phyloP scores from a whole-genome alignment of 2,888 invertebrate genomes.

The Drepanosiphum platanoidis region DNA sequence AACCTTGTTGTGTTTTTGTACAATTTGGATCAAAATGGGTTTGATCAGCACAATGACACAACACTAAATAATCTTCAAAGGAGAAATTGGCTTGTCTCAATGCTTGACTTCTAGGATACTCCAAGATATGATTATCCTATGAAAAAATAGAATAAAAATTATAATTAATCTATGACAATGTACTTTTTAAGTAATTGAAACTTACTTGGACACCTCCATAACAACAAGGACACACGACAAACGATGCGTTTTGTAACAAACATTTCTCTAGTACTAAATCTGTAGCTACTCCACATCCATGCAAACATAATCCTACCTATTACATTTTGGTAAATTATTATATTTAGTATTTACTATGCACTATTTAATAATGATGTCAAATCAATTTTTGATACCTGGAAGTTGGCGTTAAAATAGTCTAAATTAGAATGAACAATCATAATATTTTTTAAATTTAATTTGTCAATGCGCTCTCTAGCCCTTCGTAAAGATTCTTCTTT shows the following conservation, averaged over 20 bases:
- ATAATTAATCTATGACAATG: neutral
- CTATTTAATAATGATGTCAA: no score
- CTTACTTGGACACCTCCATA: conserved; percentile 82
- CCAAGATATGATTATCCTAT: conserved; percentile 73
- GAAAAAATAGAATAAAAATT: conserved; percentile 24
- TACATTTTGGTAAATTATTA: conserved; percentile 66
- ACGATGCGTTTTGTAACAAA: conserved; percentile 78
- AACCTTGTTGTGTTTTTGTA: conserved; percentile 78
- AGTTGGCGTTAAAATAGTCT: conserved; percentile 83
- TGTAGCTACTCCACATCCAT: conserved; percentile 94
- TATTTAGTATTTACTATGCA: neutral
- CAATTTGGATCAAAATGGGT: conserved; percentile 80
- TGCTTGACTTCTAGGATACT: conserved; percentile 82
- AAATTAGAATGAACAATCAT: conserved; percentile 87
- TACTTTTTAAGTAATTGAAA: neutral
- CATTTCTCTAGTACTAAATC: conserved; percentile 91
- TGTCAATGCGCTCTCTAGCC: conserved; percentile 77
- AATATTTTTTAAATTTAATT: conserved; percentile 78
- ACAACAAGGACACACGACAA: conserved; percentile 93
- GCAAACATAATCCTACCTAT: conserved; percentile 87
- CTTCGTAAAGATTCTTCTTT: conserved; percentile 85
- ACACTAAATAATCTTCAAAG: conserved; percentile 76
- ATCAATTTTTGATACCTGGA: no score
- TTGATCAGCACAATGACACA: conserved; percentile 93
- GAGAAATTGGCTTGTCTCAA: conserved; percentile 65